Percentiles rank a stretch among this genome's conserved stretches.
phyloP scores from a whole-genome alignment of 2,113 vertebrate species.

The Laticauda colubrina region DNA sequence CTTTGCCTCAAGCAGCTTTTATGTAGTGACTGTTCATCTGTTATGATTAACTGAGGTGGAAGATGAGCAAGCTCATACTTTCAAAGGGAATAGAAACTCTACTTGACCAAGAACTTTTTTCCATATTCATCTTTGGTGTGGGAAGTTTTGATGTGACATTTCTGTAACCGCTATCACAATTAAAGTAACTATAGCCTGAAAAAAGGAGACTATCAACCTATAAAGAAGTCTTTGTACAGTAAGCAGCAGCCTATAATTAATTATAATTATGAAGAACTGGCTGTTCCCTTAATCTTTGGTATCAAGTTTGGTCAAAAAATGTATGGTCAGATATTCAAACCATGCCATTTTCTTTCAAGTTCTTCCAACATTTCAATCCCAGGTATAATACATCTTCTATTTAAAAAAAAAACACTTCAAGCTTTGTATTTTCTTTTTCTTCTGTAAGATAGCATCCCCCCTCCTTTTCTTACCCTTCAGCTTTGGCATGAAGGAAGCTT shows the following conservation, averaged over 20 bases:
- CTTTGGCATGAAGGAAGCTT: conserved; percentile 21
- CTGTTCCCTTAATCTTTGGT: conserved; percentile 39
- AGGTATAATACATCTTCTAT: conserved; percentile 41
- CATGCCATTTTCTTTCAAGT: conserved; percentile 56
- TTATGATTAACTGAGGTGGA: conserved; percentile 29
- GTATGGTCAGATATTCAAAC: conserved; percentile 45
- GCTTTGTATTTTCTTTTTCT: conserved; percentile 45
- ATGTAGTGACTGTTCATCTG: background rate
- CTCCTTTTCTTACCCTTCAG: background rate
- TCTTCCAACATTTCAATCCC: conserved; percentile 40
- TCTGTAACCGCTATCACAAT: conserved; percentile 11
- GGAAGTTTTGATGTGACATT: conserved; percentile 1
- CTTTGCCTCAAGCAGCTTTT: background rate
- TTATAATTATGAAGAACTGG: conserved; percentile 48
- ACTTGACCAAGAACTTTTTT: conserved; percentile 36
- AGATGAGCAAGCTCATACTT: conserved; percentile 30
- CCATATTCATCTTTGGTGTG: conserved; percentile 14
- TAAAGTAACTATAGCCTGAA: conserved; percentile 4
- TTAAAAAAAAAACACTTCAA: conserved; percentile 39
- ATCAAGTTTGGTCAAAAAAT: conserved; percentile 53
- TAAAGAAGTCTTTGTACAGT: conserved; percentile 54
- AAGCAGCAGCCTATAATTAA: conserved; percentile 48
- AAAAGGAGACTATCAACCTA: conserved; percentile 30
- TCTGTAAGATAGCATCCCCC: conserved; percentile 4
- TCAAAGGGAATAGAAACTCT: conserved; percentile 39